Evolutionary conservation across 2,113 vertebrate species (phyloP).

Genomic region (Ctenomys sociabilis): DNA sequence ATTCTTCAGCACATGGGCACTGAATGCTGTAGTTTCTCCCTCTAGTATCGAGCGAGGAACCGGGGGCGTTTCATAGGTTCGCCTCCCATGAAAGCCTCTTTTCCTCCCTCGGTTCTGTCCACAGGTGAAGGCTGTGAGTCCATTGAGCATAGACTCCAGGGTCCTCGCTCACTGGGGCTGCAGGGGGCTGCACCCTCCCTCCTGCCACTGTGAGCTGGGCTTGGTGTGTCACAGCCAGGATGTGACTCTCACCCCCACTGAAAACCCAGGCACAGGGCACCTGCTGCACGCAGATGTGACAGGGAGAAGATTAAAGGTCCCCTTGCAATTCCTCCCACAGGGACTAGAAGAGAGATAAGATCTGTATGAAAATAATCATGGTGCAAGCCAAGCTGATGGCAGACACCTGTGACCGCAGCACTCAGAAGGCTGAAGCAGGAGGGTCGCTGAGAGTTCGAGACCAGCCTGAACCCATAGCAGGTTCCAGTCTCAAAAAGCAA

Average conservation of each 20-base stretch:
- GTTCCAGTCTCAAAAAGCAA: not conserved
- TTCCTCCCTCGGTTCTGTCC: slow-evolving; percentile 65
- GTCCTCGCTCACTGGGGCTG: not conserved
- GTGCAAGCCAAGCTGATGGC: no score
- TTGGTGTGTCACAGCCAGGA: slow-evolving; percentile 6
- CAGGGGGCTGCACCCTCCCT: not conserved
- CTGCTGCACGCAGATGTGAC: not conserved
- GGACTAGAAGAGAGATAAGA: not conserved
- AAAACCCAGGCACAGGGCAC: not conserved
- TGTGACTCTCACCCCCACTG: not conserved
- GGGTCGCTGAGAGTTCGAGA: no score
- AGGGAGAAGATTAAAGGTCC: not conserved
- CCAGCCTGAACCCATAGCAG: not conserved
- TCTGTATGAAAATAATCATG: not conserved
- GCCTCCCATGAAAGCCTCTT: slow-evolving; percentile 58
- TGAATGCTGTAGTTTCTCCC: not conserved
- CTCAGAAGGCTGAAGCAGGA: no score
- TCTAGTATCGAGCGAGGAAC: slow-evolving; percentile 27
- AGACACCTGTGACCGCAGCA: no score
- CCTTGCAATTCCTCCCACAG: not conserved
- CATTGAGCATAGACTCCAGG: not conserved
- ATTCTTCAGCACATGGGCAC: not conserved
- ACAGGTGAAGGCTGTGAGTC: slow-evolving; percentile 45
- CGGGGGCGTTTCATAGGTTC: slow-evolving; percentile 61
- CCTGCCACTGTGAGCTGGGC: not conserved